Base-by-base conservation (phyloP, 2,797 vertebrate species). In the Oreonectes daqikongensis region DNA sequence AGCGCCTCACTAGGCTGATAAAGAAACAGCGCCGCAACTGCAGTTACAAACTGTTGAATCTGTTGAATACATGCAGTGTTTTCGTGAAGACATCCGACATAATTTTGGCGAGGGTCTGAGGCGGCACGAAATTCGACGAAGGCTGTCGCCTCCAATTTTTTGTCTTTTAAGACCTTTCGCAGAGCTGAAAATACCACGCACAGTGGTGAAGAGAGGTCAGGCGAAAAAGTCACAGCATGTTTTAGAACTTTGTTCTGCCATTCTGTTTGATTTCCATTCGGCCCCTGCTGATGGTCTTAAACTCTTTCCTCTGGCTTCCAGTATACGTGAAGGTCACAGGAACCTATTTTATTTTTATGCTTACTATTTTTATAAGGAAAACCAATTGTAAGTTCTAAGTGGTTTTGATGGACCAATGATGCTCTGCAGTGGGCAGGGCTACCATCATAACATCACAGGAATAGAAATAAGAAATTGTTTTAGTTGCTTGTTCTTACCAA, bases 171-270 rank as follows among this genome's bases (percentile, higher is more conserved):
- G 53, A 71, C 69, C 38, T 71, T 71, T 57, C 38, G 2, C 8
- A 9, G 40, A 44, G 69, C 69, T 44, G 38, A 30, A 71, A 71
- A 71, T 59, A 59, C 69, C 69, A 69, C 5, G 3, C 20, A 30
- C 32, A 42, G 22, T 28, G 48, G 2, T 57, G 22, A 70, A 24
- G 24, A 57, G 52, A 70, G 69, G 53, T 20, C 53, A 71, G 53
- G 55, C 30, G 30, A 69, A 69, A n/a, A 53, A 69, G 14, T 69
- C 55, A 26, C 32, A 57, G 18, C 24, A 15, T 14, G 5, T 70
- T 28, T 69, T 42, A 70, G 38, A 70, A 57, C 52, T 57, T 38
- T 18, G 32, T 42, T 10, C 69, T 69, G 68, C 32, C 50, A 42
- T 42, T 70, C 38, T 35, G 10, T 59, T 12, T 22, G 17, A 38